Percentiles rank a stretch among this genome's conserved stretches.
Evolutionary conservation across 2,797 vertebrate genomes (phyloP).

Genomic region (Sarcoramphus papa): DNA sequence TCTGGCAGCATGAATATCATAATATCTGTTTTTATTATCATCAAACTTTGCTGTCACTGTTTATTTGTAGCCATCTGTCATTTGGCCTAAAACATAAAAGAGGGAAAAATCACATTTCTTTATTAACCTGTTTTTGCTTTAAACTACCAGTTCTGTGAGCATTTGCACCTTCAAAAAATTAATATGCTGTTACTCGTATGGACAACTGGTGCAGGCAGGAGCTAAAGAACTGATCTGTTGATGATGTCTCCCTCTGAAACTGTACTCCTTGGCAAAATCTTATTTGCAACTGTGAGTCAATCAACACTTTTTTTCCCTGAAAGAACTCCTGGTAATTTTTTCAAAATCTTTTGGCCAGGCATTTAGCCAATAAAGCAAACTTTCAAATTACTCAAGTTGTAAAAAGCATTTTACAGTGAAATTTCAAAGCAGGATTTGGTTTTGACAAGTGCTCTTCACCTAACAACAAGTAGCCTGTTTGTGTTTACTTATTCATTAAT

Average conservation of each 20-base stretch:
- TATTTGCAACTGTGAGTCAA: not conserved
- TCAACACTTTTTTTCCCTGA: accelerated
- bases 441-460: conserved; percentile 14
- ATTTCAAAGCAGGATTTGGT: not conserved
- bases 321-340: not conserved
- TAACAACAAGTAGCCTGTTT: conserved; percentile 2
- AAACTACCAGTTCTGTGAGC: not conserved
- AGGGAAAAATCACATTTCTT: not conserved
- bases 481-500: conserved; percentile 42
- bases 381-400: not conserved
- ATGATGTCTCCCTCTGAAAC: not conserved
- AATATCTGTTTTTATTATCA: not conserved
- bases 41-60: not conserved
- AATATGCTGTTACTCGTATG: not conserved
- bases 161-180: not conserved
- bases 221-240: not conserved
- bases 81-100: not conserved
- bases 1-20: not conserved
- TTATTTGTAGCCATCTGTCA: not conserved
- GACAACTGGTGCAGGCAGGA: not conserved
- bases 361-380: not conserved
- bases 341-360: not conserved
- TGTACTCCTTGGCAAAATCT: not conserved
- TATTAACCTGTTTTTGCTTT: not conserved
- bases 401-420: not conserved